phyloP scores from a whole-genome alignment of 2,797 vertebrate genomes.

The Agapornis canus region DNA sequence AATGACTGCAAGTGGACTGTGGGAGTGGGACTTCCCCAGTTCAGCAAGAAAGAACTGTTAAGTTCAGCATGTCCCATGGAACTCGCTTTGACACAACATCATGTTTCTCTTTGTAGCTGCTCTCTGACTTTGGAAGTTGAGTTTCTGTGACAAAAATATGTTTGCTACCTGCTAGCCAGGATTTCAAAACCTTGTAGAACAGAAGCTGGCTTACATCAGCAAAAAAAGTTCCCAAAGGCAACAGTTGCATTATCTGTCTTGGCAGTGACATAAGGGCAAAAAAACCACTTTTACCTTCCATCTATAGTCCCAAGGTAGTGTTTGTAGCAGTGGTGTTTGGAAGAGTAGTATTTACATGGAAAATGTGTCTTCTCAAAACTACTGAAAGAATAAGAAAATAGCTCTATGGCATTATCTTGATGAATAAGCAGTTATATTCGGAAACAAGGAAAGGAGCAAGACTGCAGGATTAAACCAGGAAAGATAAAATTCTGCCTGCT shows the following conservation, averaged over 20 bases:
- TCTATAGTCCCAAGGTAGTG: background rate
- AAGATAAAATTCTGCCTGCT: background rate
- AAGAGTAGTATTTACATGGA: background rate
- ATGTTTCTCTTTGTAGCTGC: background rate
- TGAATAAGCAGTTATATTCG: background rate
- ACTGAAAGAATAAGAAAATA: background rate
- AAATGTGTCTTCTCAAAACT: background rate
- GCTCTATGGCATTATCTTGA: background rate
- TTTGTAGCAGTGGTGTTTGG: background rate
- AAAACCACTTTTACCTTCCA: background rate
- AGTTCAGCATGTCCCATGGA: rapidly evolving
- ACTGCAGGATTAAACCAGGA: background rate
- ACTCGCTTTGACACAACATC: background rate
- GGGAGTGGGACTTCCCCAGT: background rate
- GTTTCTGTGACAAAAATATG: background rate
- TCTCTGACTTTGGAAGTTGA: background rate
- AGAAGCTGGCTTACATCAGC: background rate
- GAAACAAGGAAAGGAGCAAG: background rate
- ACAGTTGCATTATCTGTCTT: background rate
- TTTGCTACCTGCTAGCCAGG: background rate
- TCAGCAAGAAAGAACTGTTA: background rate
- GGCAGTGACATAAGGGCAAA: background rate
- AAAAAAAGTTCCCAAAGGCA: background rate
- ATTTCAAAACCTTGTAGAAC: background rate
- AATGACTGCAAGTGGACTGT: rapidly evolving